phyloP scores from a whole-genome alignment of 2,797 vertebrate species.

The Cryptoblepharus egeriae region DNA sequence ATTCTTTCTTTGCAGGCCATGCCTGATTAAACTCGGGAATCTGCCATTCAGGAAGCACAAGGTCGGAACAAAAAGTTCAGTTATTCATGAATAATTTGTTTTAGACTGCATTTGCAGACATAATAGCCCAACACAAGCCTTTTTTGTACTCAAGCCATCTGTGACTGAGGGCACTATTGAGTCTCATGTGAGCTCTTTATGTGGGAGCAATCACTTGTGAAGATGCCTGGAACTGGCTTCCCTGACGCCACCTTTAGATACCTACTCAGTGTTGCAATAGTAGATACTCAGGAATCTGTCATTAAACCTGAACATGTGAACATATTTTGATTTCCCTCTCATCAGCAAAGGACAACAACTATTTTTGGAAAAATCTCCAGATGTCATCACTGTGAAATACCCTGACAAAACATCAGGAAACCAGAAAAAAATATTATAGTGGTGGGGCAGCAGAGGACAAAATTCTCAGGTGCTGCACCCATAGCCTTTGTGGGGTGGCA shows the following conservation, averaged over 20 bases:
- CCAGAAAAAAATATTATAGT: too few species aligned
- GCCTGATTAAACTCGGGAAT: constrained; percentile 41
- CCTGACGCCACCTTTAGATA: constrained; percentile 47
- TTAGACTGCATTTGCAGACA: constrained; percentile 47
- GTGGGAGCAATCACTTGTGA: constrained; percentile 32
- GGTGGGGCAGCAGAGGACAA: too few species aligned
- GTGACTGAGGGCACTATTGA: constrained; percentile 42
- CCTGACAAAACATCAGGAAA: not conserved
- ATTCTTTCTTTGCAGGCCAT: constrained; percentile 40
- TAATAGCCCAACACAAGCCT: constrained; percentile 42
- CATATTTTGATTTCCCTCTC: not conserved
- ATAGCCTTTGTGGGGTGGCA: too few species aligned
- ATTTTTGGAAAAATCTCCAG: too few species aligned
- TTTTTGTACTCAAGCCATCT: constrained; percentile 53
- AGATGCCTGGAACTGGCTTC: constrained; percentile 2
- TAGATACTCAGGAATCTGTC: constrained; percentile 26
- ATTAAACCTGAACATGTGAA: not conserved
- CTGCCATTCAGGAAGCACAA: constrained; percentile 33
- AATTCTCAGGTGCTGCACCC: too few species aligned
- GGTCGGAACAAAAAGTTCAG: constrained; percentile 48
- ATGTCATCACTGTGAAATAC: too few species aligned
- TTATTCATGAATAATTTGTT: constrained; percentile 59
- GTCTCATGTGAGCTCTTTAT: constrained; percentile 39
- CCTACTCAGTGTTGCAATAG: not conserved
- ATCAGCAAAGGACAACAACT: not conserved